Percentiles rank a stretch among this genome's conserved stretches.
Evolutionary conservation across 1,140 invertebrate genomes (phyloP).

Genomic region (Macrobrachium nipponense): DNA sequence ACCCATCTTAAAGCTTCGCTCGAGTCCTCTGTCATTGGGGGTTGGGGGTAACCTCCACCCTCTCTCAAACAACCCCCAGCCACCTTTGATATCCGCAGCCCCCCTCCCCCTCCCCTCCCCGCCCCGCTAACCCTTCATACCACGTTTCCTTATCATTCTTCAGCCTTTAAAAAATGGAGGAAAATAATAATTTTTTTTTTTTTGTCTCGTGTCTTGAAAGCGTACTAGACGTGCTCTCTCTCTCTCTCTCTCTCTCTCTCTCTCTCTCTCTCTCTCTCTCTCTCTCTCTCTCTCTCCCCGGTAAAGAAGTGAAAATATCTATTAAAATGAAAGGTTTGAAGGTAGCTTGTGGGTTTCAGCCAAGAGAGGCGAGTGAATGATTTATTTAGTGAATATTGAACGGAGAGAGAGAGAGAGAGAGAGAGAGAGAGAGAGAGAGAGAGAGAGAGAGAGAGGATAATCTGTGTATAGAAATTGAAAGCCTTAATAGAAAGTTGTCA

Average conservation of each 20-base stretch:
- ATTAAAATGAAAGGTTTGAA: too few species aligned
- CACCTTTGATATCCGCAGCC: too few species aligned
- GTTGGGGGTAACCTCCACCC: too few species aligned
- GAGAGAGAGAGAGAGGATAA: neutral
- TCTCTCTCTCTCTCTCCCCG: neutral
- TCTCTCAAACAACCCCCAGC: too few species aligned
- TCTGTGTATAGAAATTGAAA: neutral
- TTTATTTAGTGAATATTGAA: neutral
- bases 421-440: slow-evolving; percentile 25
- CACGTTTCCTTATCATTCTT: too few species aligned
- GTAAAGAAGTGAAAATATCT: too few species aligned
- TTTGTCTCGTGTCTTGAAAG: slow-evolving; percentile 10
- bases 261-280: too few species aligned
- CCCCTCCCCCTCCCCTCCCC: too few species aligned
- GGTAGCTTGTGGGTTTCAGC: neutral
- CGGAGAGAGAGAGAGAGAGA: slow-evolving; percentile 13
- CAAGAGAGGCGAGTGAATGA: neutral
- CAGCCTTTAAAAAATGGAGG: neutral
- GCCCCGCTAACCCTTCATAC: too few species aligned
- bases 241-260: neutral
- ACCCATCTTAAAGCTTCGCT: too few species aligned
- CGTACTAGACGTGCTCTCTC: neutral
- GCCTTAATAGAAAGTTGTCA: neutral
- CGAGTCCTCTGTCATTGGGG: too few species aligned
- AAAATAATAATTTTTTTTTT: neutral